Evolutionary conservation across 2,797 vertebrate genomes (phyloP), one percentile per base, ranked within the genome.

Genomic region (Tamandua tetradactyla): DNA sequence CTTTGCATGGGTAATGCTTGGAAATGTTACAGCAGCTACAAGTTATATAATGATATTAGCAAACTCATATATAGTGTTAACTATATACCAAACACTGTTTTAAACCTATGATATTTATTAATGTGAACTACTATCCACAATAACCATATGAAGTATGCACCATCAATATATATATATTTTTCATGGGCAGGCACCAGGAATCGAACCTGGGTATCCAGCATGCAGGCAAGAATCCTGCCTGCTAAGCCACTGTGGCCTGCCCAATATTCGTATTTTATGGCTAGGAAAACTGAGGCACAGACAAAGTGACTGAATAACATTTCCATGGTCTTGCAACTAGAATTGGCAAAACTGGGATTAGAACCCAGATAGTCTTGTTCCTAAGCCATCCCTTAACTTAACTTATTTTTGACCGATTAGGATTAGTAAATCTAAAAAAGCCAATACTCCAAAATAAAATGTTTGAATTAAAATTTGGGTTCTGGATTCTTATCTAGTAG

Each of bases 1-100:
- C 25, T 87, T 91, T 89, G 23, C 23, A 49, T 80, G 9, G 12
- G 2, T 85, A n/a, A 49, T 79, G 40, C 68, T 17, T 87, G 37
- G 32, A 76, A 57, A 93, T 22, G 35, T 86, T 32, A 69, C 1
- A 95, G 15, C 0, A 74, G 62, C 27, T 87, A 64, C 93, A 11
- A 47, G 80, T 61, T 92, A 20, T 87, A 93, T 78, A 85, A 91
- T 69, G 79, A 83, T 80, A 74, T 78, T 85, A 93, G 7, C 4
- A 93, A 83, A 81, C 74, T 4, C 0, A 22, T 74, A 57, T 44
- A 11, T 32, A 94, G 14, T 62, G 37, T 42, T 89, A 66, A 32
- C 2, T 76, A 8, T 59, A 87, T 93, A 61, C 15, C 78, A 83
- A 0, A 81, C 14, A 89, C 20, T 69, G 7, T 52, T 37, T 4